Base-by-base conservation (phyloP, 1,140 invertebrate species). In the Heliconius congener region DNA sequence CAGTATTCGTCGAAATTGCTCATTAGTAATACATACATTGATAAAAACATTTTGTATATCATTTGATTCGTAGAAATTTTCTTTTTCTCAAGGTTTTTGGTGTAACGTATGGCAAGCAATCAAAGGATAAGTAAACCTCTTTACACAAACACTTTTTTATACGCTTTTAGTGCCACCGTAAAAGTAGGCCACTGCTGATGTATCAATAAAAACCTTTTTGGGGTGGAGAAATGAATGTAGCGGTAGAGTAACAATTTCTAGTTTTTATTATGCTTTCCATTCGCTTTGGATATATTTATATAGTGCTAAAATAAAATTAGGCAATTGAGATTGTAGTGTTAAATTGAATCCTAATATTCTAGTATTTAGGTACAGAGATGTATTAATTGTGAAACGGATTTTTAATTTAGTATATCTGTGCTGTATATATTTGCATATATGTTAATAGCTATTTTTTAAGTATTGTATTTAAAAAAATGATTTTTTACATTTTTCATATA, bases 61-160 rank as follows among this genome's bases (percentile, higher is more conserved):
- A 60, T 60, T 60, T 60, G 57, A 60, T 60, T 30, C 60, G 74
- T 71, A 70, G 57, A 81, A 85, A 84, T 78, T 83, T 74, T 82
- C 42, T 19, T 70, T 76, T 50, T 30, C 37, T 66, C 46, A 60
- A 57, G 55, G 46, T 79, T 84, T 81, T 82, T 74, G 76, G 34
- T 71, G 71, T 81, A 88, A 88, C 83, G 79, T 88, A 88, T 87
- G 78, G 86, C 87, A 88, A 89, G 88, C 87, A 89, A 91, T 89
- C 88, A 92, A 91, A 90, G 88, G 86, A 82, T 84, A 86, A 86
- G 83, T 81, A 90, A 89, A 90, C 84, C 84, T 86, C 82, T 75
- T 75, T 85, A 84, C 85, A 86, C 84, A 86, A 88, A 86, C 82
- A 79, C 84, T 79, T 55, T 27, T 87, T 89, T 86, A 89, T 90